Evolutionary conservation across 2,113 vertebrate genomes (phyloP), one percentile per base, ranked within the genome.

Genomic region (Casuarius casuarius): DNA sequence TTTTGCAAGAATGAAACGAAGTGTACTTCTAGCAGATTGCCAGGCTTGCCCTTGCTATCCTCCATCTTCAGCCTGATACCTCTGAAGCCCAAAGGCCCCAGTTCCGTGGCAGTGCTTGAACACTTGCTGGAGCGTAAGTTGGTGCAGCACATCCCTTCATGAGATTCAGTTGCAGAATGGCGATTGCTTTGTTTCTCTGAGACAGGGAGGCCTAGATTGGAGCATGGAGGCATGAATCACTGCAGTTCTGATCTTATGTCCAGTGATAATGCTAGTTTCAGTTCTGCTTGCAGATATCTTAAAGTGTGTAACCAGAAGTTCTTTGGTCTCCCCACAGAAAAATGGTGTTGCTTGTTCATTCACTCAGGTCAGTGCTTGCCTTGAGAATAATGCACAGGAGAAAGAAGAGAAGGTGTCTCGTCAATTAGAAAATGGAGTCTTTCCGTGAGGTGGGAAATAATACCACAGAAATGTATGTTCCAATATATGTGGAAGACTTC

Each of bases 251-350:
- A 38, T 46, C 77, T 77, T 48, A 25, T 77, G 44, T 8, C 33
- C 78, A 77, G 72, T 87, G 66, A 56, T 44, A 46, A 22, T 78
- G 59, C 86, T 66, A n/a, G 54, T 35, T 95, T 94, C 90, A 92
- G 73, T 84, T 84, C 94, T 91, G 56, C 70, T 40, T 38, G 33
- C 62, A 58, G 91, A 70, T 79, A 42, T 70, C 12, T 92, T 65
- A 49, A 68, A 38, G 31, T 10, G 59, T 58, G 33, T 75, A 58
- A 71, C 22, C 58, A 29, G 25, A 42, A 2, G 4, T 26, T 58
- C 12, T 66, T 75, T 91, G 61, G 59, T 77, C 38, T 80, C 42
- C 76, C 88, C 65, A 38, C 81, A 86, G 33, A 82, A 79, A 48
- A 25, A 44, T 6, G 2, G 12, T 29, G 25, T 1, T 21, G 66